Percentiles rank a stretch among this genome's conserved stretches.
phyloP scores from a whole-genome alignment of 2,888 invertebrate genomes.

The Tanytarsus gracilentus region DNA sequence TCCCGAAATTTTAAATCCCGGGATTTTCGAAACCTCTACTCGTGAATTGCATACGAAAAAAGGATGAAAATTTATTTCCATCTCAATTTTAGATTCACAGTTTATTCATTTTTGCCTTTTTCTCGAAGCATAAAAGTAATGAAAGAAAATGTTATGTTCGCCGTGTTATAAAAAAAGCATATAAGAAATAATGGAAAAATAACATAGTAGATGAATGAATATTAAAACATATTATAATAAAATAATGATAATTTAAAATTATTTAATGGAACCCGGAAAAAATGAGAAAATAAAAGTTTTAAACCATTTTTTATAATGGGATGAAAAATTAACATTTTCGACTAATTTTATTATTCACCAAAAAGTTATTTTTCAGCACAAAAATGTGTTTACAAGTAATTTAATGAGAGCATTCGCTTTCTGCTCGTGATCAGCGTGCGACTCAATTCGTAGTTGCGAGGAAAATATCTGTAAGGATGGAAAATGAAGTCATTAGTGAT shows the following conservation, averaged over 20 bases:
- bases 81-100: neutral
- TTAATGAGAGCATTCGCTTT: neutral
- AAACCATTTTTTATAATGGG: constrained; percentile 25
- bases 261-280: constrained; percentile 3
- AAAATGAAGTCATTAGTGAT: neutral
- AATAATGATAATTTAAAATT: neutral
- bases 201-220: neutral
- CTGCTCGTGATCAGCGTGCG: neutral
- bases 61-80: too few relatives aligned
- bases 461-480: neutral
- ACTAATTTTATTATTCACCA: neutral
- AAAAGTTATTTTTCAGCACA: neutral
- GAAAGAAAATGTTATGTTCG: neutral
- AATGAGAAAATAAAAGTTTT: constrained; percentile 20
- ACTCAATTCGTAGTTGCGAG: neutral
- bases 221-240: neutral
- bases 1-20: too few relatives aligned
- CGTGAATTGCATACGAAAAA: too few relatives aligned
- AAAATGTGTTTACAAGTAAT: neutral
- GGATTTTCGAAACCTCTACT: too few relatives aligned
- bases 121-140: too few relatives aligned
- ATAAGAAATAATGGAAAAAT: neutral
- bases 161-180: neutral
- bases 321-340: neutral
- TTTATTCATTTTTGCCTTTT: neutral